phyloP scores from a whole-genome alignment of 2,888 invertebrate species.

The Litoditis marina region DNA sequence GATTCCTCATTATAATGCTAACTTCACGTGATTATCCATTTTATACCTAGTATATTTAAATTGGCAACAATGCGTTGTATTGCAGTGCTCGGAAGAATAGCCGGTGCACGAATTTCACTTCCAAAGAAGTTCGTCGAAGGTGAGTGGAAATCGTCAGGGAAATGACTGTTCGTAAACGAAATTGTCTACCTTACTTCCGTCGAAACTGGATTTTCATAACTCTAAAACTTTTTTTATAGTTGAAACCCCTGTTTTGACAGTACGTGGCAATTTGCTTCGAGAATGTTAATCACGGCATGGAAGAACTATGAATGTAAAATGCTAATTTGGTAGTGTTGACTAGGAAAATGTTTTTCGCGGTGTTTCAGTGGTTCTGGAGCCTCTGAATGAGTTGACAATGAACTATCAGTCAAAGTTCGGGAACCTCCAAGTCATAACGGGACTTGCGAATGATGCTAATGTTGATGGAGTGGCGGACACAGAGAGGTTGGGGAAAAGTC shows the following conservation, averaged over 20 bases:
- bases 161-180: background rate
- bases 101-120: background rate
- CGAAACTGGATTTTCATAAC: no score
- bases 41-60: background rate
- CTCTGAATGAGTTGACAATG: slow-evolving; percentile 11
- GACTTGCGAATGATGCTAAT: slow-evolving; percentile 24
- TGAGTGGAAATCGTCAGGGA: background rate
- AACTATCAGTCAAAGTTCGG: slow-evolving; percentile 26
- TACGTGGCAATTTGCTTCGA: no score
- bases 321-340: no score
- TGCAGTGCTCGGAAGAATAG: slow-evolving; percentile 11
- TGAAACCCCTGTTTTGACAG: no score
- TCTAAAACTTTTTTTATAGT: background rate
- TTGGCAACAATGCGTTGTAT: background rate
- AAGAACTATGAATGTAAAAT: no score
- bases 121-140: slow-evolving; percentile 5
- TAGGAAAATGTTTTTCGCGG: no score
- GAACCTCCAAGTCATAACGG: slow-evolving; percentile 25
- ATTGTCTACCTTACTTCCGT: no score
- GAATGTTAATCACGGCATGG: no score
- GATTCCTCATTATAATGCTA: no score
- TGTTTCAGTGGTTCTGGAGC: slow-evolving; percentile 12
- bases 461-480: slow-evolving; percentile 21
- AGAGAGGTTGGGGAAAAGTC: background rate
- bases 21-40: no score